Conservation (phyloP, 2,113 vertebrate species). For the Lipotes vexillifer region DNA sequence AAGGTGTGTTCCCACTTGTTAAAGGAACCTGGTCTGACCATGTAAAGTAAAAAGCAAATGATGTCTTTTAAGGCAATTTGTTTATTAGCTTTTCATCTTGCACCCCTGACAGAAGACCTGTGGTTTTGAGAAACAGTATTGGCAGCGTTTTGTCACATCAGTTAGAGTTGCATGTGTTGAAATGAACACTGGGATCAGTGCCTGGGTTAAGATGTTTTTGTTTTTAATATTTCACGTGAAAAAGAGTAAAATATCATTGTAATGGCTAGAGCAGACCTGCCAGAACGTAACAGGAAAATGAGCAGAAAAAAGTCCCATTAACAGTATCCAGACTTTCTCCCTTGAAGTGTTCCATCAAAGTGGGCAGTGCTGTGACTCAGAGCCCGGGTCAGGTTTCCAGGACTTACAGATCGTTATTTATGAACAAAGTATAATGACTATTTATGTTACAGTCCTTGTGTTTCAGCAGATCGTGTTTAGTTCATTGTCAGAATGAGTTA, state of each 20-base stretch:
- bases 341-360: neutral
- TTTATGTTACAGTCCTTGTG: conserved; percentile 2
- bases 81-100: neutral
- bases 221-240: neutral
- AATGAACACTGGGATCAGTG: neutral
- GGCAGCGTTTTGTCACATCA: neutral
- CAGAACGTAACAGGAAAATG: neutral
- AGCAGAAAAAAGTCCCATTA: neutral
- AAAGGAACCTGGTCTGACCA: neutral
- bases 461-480: neutral
- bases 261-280: neutral
- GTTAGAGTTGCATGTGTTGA: neutral
- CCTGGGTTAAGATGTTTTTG: neutral
- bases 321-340: neutral
- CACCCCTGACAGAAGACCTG: neutral
- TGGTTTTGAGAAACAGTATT: neutral
- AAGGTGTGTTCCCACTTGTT: neutral
- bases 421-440: neutral
- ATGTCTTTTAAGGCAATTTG: neutral
- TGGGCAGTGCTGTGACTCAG: neutral
- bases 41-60: neutral
- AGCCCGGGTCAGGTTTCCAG: neutral
- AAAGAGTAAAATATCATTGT: neutral
- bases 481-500: neutral
- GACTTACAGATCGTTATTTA: neutral